Conservation (phyloP, 2,113 vertebrate genomes). For the Piliocolobus tephrosceles region DNA sequence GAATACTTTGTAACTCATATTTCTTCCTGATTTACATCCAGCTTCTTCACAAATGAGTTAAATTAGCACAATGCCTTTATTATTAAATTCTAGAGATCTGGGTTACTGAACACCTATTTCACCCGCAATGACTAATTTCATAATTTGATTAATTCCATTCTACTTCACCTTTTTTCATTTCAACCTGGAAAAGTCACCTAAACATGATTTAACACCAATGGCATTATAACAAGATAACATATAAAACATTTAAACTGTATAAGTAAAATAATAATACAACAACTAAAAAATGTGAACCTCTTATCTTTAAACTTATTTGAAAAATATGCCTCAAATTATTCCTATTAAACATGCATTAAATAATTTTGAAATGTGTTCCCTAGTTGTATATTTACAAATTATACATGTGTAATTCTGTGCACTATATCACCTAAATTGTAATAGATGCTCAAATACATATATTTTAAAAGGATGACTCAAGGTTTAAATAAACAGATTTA, state of each 20-base stretch:
- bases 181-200: neutral
- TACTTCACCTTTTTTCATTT: slow-evolving; percentile 25
- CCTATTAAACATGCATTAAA: neutral
- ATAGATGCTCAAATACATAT: neutral
- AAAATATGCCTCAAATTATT: slow-evolving; percentile 2
- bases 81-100: slow-evolving; percentile 3
- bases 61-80: slow-evolving; percentile 23
- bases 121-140: slow-evolving; percentile 12
- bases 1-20: slow-evolving; percentile 13
- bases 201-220: neutral
- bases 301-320: neutral
- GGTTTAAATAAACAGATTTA: slow-evolving; percentile 8
- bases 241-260: neutral
- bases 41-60: slow-evolving; percentile 12
- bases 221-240: neutral
- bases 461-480: slow-evolving; percentile 33
- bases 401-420: neutral
- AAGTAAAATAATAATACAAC: slow-evolving; percentile 20
- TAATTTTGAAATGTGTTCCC: neutral
- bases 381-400: neutral
- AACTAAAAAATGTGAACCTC: neutral
- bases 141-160: slow-evolving; percentile 7
- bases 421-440: no score
- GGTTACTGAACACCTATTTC: slow-evolving; percentile 20
- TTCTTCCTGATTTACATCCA: slow-evolving; percentile 21